Evolutionary conservation across 2,888 invertebrate genomes (phyloP), one percentile per base, ranked within the genome.

Genomic region (Hartigia nigra): DNA sequence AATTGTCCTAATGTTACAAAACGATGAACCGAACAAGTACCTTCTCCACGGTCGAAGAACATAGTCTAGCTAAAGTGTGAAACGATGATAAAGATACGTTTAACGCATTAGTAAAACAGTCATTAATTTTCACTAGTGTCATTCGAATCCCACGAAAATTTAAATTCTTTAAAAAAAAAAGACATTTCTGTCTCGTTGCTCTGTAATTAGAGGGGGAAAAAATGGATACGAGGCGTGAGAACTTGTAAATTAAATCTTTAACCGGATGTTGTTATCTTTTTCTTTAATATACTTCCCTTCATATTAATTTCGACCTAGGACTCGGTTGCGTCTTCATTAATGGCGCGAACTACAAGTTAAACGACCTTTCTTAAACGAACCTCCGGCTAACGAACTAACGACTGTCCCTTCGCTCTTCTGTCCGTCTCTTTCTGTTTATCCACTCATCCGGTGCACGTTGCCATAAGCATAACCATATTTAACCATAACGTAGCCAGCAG

Each of bases 381-480:
- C 72, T 23, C 72, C 12, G 34, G 3, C 31, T 11, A 34, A 72
- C 32, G 32, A 23, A 72, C 31, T 31, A 31, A 23, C 72, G 72
- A 12, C 31, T 34, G 72, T 72, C 72, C 72, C 31, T 34, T 31
- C 72, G 55, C 2, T 12, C 12, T 12, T 36, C 36, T 36, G 36
- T 12, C 36, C 36, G 36, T 36, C 9, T 14, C 55, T 55, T 55
- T 23, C 23, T 55, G 23, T 55, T 55, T 55, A 72, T 31, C 2
- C 72, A 34, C 34, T 34, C 72, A 31, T 72, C 72, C 72, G 72
- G 72, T 23, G 72, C 31, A 72, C 72, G 0, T 32, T 34, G 36
- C 35, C 32, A 75, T 75, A 75, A 55, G 34, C 36, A 75, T 36
- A 36, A 75, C 75, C 75, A 75, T 75, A 75, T 75, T 75, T 75